Conservation (phyloP, 2,888 invertebrate genomes). For the Zygaena filipendulae region DNA sequence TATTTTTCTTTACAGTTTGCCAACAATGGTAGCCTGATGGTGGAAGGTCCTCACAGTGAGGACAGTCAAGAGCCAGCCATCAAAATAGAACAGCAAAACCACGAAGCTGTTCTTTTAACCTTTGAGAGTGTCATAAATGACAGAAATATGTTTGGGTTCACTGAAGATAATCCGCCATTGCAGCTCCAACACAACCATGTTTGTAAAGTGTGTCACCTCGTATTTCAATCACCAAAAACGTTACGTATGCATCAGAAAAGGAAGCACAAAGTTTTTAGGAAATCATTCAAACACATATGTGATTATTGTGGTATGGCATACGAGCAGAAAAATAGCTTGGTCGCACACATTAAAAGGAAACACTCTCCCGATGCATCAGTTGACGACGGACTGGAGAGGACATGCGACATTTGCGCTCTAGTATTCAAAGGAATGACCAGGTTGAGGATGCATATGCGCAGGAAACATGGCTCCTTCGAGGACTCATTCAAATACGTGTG, state of each 20-base stretch:
- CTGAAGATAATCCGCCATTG: slow-evolving; percentile 9
- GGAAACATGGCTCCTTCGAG: slow-evolving; percentile 46
- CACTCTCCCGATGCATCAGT: slow-evolving; percentile 36
- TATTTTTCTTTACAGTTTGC: slow-evolving; percentile 40
- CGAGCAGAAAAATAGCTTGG: slow-evolving; percentile 47
- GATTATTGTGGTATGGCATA: slow-evolving; percentile 52
- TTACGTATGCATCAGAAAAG: slow-evolving; percentile 46
- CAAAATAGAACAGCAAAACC: slow-evolving; percentile 37
- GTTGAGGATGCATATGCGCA: slow-evolving; percentile 51
- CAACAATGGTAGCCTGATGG: slow-evolving; percentile 29
- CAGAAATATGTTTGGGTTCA: slow-evolving; percentile 19
- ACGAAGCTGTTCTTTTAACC: slow-evolving; percentile 41
- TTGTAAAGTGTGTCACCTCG: slow-evolving; percentile 53
- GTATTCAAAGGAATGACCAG: slow-evolving; percentile 50
- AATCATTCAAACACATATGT: slow-evolving; percentile 41
- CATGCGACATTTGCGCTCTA: slow-evolving; percentile 50
- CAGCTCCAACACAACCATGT: slow-evolving; percentile 22
- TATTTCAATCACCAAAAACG: slow-evolving; percentile 45
- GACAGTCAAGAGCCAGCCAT: slow-evolving; percentile 38
- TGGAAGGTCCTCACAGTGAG: slow-evolving; percentile 31
- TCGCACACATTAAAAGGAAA: slow-evolving; percentile 49
- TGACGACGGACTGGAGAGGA: slow-evolving; percentile 38
- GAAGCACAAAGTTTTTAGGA: slow-evolving; percentile 40
- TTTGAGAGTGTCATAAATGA: slow-evolving; percentile 44
- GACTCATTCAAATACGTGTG: slow-evolving; percentile 47